phyloP scores from a whole-genome alignment of 2,113 vertebrate species.

The Eulacestoma nigropectus region DNA sequence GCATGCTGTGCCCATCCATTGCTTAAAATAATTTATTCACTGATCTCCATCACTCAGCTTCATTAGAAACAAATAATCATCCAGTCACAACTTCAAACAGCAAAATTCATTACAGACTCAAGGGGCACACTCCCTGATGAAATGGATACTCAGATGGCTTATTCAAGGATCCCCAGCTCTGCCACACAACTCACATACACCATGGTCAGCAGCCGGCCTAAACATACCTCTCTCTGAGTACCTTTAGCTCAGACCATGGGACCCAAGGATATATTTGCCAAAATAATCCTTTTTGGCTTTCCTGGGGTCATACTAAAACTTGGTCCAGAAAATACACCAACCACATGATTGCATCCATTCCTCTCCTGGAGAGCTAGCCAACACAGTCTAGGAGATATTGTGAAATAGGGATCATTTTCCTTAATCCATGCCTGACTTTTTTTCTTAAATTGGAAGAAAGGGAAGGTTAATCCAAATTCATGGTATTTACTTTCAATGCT shows the following conservation, averaged over 20 bases:
- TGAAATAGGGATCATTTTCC: background rate
- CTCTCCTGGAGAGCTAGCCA: background rate
- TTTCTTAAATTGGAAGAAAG: background rate
- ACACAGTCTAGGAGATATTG: background rate
- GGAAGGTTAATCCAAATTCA: background rate
- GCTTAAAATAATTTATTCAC: background rate
- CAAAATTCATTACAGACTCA: background rate
- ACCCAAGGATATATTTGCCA: background rate
- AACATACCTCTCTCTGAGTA: background rate
- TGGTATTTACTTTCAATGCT: background rate
- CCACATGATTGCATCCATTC: conserved; percentile 16
- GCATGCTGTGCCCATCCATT: background rate
- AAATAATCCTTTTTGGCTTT: background rate
- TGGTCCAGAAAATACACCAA: conserved; percentile 41
- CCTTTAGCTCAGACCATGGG: background rate
- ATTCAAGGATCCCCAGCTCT: background rate
- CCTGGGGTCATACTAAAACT: background rate
- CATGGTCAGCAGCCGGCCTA: background rate
- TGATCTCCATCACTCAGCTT: background rate
- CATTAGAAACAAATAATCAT: background rate
- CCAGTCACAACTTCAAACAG: background rate
- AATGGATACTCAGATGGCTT: background rate
- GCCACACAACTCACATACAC: background rate
- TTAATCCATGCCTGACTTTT: background rate
- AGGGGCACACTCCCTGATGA: background rate